Evolutionary conservation across 2,888 invertebrate species (phyloP).

Genomic region (Pseudococcus viburni): DNA sequence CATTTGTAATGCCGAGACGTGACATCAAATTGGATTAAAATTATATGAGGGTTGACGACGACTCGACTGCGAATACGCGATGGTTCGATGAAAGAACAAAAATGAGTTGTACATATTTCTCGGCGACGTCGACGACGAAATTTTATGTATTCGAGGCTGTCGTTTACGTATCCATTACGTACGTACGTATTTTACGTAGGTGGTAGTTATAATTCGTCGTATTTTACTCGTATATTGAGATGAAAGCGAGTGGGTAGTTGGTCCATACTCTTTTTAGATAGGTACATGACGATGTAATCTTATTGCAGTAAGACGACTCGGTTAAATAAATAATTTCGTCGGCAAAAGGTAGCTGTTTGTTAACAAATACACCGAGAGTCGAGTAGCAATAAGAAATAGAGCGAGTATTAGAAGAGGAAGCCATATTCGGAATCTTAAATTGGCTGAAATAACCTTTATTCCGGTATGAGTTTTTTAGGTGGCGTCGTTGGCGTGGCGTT

Average conservation of each 20-base stretch:
- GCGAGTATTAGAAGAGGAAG: neutral
- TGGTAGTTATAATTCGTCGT: neutral
- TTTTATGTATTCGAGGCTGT: no score
- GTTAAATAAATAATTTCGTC: constrained; percentile 21
- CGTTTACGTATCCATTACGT: no score
- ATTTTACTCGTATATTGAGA: neutral
- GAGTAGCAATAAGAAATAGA: neutral
- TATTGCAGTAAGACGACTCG: neutral
- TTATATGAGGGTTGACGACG: constrained; percentile 3
- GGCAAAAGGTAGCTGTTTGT: neutral
- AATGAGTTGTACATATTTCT: neutral
- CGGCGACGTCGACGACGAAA: no score
- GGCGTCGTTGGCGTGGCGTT: neutral
- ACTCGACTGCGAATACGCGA: neutral
- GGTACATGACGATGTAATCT: neutral
- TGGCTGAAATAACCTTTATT: neutral
- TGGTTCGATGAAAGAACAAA: constrained; percentile 33
- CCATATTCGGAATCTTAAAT: constrained; percentile 5
- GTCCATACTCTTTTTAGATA: neutral
- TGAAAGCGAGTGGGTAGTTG: no score
- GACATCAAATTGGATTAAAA: constrained; percentile 39
- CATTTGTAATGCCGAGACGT: constrained; percentile 21
- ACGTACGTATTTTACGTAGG: no score
- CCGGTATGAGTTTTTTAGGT: neutral
- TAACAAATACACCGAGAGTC: neutral